A percentile compares a stretch with the other conserved stretches of the same genome.
Conservation (phyloP, 2,113 vertebrate genomes). For the Corapipo altera region DNA sequence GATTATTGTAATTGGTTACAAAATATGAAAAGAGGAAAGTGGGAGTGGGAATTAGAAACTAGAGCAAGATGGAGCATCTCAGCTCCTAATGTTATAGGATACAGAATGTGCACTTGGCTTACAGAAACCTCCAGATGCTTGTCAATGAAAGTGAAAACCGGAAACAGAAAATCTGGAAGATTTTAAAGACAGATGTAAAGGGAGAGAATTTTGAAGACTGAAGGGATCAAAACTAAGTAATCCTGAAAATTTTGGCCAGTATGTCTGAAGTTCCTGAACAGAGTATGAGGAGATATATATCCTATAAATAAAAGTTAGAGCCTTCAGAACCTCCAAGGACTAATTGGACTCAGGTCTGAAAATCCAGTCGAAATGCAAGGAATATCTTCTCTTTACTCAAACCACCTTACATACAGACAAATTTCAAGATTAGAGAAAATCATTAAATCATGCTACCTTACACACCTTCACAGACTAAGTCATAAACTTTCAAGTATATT, state of each 20-base stretch:
- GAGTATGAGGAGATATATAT: neutral
- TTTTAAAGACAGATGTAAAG: neutral
- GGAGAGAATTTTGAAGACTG: neutral
- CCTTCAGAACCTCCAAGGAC: neutral
- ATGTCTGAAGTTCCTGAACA: neutral
- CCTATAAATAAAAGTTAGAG: neutral
- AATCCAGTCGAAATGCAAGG: neutral
- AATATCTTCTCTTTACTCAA: neutral
- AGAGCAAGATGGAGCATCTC: slow-evolving; percentile 7
- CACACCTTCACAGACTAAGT: neutral
- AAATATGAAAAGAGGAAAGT: slow-evolving; percentile 13
- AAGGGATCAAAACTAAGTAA: neutral
- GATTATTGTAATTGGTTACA: slow-evolving; percentile 1
- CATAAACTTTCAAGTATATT: neutral
- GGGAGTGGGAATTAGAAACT: slow-evolving; percentile 2
- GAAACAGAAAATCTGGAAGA: neutral
- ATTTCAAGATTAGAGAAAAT: neutral
- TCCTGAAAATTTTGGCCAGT: neutral
- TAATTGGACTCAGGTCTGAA: neutral
- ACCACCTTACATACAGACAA: neutral
- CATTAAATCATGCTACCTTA: neutral
- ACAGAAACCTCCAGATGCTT: slow-evolving; percentile 9
- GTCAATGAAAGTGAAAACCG: neutral
- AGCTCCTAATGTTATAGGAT: neutral
- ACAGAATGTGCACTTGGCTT: neutral